phyloP scores from a whole-genome alignment of 2,113 vertebrate species.

The Microtus oregoni region DNA sequence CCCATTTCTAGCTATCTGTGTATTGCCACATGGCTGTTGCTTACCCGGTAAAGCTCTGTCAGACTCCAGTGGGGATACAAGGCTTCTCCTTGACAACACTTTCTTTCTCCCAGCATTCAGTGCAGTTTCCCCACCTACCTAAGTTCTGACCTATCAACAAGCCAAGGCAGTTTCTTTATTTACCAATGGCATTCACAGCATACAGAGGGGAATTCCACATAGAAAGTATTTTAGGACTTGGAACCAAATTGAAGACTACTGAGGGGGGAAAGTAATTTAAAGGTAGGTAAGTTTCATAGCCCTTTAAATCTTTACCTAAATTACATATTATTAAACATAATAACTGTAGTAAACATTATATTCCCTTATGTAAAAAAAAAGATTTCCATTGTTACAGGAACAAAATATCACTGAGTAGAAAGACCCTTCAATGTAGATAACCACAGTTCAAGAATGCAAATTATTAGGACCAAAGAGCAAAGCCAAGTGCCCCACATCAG shows the following conservation, averaged over 20 bases:
- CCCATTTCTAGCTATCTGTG: too few species aligned
- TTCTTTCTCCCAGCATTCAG: too few species aligned
- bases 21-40: too few species aligned
- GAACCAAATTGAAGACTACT: slow-evolving; percentile 9
- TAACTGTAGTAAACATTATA: slow-evolving; percentile 69
- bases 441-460: slow-evolving; percentile 24
- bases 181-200: too few species aligned
- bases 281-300: slow-evolving; percentile 10
- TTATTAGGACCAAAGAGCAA: slow-evolving; percentile 21
- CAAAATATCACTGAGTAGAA: slow-evolving; percentile 35
- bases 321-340: slow-evolving; percentile 67
- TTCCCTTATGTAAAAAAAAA: neutral
- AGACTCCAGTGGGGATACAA: too few species aligned
- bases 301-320: slow-evolving; percentile 61
- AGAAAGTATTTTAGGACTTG: slow-evolving; percentile 10
- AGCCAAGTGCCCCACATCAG: neutral
- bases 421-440: slow-evolving; percentile 30
- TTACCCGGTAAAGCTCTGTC: too few species aligned
- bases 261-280: slow-evolving; percentile 44
- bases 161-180: too few species aligned
- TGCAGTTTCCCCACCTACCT: too few species aligned
- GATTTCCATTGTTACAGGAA: slow-evolving; percentile 46
- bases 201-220: too few species aligned
- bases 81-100: too few species aligned
- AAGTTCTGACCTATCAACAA: too few species aligned